Evolutionary conservation across 2,888 invertebrate genomes (phyloP), one percentile per base, ranked within the genome.

Genomic region (Chaetoderma sp.): DNA sequence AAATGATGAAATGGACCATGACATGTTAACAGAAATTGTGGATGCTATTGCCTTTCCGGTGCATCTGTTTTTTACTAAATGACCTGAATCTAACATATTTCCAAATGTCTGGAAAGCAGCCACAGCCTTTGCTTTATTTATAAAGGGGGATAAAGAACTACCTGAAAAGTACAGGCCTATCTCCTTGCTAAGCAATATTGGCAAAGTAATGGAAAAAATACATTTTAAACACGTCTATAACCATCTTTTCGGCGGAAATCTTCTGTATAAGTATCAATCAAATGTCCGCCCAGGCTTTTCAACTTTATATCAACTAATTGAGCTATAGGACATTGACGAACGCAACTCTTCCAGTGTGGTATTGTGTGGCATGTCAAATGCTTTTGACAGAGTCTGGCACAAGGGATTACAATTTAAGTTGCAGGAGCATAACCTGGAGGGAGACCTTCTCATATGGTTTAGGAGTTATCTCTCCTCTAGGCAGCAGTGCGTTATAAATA

Each of bases 321-420:
- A 71, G 27, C 57, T 66, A 1, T 67, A 67, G 54, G 39, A 71
- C 18, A 56, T 65, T 45, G 66, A 62, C 33, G 54, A 62, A 13
- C 56, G 56, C 21, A 18, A 56, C 39, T 21, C 36, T 21, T 42
- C 62, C 18, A 63, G 68, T 60, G 42, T 67, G 16, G 60, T 69
- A 30, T 71, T 67, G 42, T 67, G 59, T 67, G 63, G 67, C 49
- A 56, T 65, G 28, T 61, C 63, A 13, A 69, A 67, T 56, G 67
- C 67, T 1, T 69, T 69, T 56, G 72, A 69, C 50, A 28, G 67
- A 16, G 65, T 71, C 6, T 68, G 68, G 67, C 60, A 68, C 49
- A 45, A 27, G 36, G 64, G 63, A n/a, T n/a, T n/a, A n/a, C n/a
- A n/a, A n/a, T n/a, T n/a, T n/a, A n/a, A n/a, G n/a, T n/a, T n/a